Evolutionary conservation across 2,888 invertebrate species (phyloP).

Genomic region (Gymnoscelis rufifasciata): DNA sequence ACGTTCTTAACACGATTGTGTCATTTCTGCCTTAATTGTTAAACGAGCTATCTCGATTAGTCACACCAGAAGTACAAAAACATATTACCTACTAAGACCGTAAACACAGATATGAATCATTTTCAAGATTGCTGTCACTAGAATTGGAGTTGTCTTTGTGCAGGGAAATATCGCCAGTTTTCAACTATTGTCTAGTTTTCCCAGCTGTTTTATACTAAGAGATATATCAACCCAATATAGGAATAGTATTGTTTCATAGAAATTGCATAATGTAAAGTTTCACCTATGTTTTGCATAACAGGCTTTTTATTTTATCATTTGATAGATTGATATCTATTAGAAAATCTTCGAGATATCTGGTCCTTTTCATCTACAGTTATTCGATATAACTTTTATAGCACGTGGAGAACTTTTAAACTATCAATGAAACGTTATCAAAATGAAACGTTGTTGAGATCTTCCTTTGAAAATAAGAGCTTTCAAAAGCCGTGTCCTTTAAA

Average conservation of each 20-base stretch:
- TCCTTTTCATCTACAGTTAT: no score
- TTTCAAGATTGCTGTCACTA: constrained; percentile 27
- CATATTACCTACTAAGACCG: constrained; percentile 28
- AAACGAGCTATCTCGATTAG: constrained; percentile 29
- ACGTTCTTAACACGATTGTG: constrained; percentile 9
- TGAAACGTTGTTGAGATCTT: no score
- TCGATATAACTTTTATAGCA: no score
- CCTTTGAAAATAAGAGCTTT: no score
- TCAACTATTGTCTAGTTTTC: constrained; percentile 22
- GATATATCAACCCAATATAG: constrained; percentile 14
- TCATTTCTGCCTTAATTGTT: constrained; percentile 12
- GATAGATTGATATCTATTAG: no score
- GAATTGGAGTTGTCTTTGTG: constrained; percentile 6
- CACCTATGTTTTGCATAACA: background rate
- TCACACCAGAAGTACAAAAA: constrained; percentile 31
- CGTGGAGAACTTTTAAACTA: no score
- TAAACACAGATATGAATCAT: constrained; percentile 40
- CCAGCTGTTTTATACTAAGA: constrained; percentile 13
- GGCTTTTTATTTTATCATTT: no score
- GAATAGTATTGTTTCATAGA: constrained; percentile 2
- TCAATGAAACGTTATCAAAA: no score
- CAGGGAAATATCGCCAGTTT: constrained; percentile 10
- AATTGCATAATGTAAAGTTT: constrained; percentile 2
- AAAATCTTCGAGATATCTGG: no score
- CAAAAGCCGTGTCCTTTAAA: no score